Evolutionary conservation across 1,140 invertebrate species (phyloP), one percentile per base, ranked within the genome.

Genomic region (Drosophila aff.): DNA sequence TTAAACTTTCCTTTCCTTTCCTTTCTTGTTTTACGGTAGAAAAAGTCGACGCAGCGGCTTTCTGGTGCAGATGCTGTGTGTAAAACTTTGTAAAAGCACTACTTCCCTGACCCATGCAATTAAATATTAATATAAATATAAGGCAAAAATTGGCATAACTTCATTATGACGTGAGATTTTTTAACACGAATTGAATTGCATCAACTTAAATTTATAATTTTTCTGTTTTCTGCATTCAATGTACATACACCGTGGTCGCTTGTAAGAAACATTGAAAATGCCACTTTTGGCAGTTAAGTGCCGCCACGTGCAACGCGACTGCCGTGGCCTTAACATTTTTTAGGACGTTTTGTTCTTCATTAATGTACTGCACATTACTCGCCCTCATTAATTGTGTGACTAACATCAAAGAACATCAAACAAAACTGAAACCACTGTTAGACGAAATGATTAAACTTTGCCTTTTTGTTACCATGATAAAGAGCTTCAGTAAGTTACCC

Each of bases 341-440:
- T 52, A 55, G 18, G 33, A 76, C 41, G 36, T 33, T 60, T 75
- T 68, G 49, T 60, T 33, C 64, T 67, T 78, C 52, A 69, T 69
- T 69, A 63, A 69, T 40, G 10, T 40, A 40, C 15, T 40, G 31
- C 40, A 68, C 60, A 78, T 78, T 69, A 44, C 64, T 60, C 50
- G 50, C 23, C 76, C 50, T 50, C 47, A 46, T 58, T 57, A 63
- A 71, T 58, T 71, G 43, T 57, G 33, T 33, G 15, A 28, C 77
- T 57, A 55, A 71, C 75, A 78, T 78, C 76, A 78, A 78, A 78
- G 65, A 59, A 78, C 58, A 78, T 78, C 62, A 76, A 76, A 76
- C 46, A 69, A 38, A 68, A 28, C 16, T 44, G 31, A 60, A 40
- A 44, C n/a, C 58, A 33, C 13, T 8, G 52, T 11, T 11, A 40